Conservation (phyloP, 2,888 invertebrate species). For the Trachelus troglodyta region DNA sequence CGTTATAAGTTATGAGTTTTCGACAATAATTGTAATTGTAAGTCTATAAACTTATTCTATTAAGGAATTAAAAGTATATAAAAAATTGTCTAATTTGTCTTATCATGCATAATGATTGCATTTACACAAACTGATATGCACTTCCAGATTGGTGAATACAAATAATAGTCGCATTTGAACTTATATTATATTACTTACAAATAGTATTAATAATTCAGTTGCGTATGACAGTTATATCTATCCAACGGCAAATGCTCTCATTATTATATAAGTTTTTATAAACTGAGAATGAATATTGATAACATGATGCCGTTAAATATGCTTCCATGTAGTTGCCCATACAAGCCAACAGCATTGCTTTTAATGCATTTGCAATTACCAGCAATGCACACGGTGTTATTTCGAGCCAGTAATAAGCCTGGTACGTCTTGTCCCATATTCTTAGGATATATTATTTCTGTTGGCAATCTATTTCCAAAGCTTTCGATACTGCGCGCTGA, state of each 20-base stretch:
- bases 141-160: not conserved
- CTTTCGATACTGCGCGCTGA: slow-evolving; percentile 41
- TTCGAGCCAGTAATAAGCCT: slow-evolving; percentile 26
- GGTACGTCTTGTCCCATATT: slow-evolving; percentile 20
- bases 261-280: not conserved
- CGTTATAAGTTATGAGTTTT: not conserved
- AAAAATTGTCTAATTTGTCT: not conserved
- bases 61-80: not conserved
- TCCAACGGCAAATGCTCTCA: no score
- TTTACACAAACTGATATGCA: not conserved
- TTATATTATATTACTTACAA: not conserved
- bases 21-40: not conserved
- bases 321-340: not conserved
- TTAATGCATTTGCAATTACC: slow-evolving; percentile 49
- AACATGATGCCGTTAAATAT: not conserved
- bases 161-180: not conserved
- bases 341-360: not conserved
- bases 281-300: not conserved
- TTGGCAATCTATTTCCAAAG: slow-evolving; percentile 45
- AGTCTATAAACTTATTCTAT: not conserved
- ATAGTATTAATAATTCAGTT: no score
- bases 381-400: slow-evolving; percentile 53
- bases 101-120: not conserved
- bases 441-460: slow-evolving; percentile 44
- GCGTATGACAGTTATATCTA: no score